Base-by-base conservation (phyloP, 2,797 vertebrate species). In the Aeoliscus strigatus region DNA sequence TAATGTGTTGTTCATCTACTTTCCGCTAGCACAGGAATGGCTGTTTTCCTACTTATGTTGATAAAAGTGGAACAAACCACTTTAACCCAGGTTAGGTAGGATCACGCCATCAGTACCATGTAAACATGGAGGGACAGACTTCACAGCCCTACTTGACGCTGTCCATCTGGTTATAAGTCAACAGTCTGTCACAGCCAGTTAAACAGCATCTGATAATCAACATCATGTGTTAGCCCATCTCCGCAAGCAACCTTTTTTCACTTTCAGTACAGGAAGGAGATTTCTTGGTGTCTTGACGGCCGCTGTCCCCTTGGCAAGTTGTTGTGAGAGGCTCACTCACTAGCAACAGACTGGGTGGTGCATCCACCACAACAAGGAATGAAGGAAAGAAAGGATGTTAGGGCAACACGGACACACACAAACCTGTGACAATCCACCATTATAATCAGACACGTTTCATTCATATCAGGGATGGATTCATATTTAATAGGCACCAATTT, bases 221-320 rank as follows among this genome's bases (percentile, higher is more conserved):
- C 6, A 6, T 21, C 14, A 2, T 8, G 13, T 6, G 11, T 38
- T 11, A 29, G 36, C 16, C 14, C 4, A 18, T 29, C 41, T 43
- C 47, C 59, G 42, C 46, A 37, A 51, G n/a, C 38, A 17, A 50
- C 39, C 49, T 68, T 60, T 39, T 5, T n/a, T n/a, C n/a, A 12
- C 26, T 49, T 73, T 61, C 60, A 70, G 43, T 70, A 66, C 73
- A 72, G 70, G 65, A 69, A 45, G 76, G 71, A 17, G 55, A 61
- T 74, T 57, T 73, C 66, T 61, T 33, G 38, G 49, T 46, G 33
- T 44, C 61, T 58, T 39, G 51, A 55, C 55, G 15, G 3, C 11
- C 35, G 11, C 42, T 44, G 37, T 28, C 39, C 30, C 50, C 58
- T 57, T 66, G 76, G 56, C 66, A 66, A 36, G 23, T 39, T 42